phyloP scores from a whole-genome alignment of 2,888 invertebrate species.

The Strigamia transsilvanica region DNA sequence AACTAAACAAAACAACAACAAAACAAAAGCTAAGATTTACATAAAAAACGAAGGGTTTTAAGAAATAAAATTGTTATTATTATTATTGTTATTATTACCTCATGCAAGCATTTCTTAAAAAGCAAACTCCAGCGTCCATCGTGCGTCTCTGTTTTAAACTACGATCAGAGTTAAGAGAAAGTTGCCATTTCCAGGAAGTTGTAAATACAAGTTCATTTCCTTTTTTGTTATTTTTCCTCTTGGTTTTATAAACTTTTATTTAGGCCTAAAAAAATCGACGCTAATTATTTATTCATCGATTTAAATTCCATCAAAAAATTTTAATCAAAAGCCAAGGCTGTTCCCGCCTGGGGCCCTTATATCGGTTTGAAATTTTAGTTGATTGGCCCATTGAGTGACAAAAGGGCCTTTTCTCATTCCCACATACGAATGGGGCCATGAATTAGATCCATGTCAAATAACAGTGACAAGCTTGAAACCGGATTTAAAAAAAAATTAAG shows the following conservation, averaged over 20 bases:
- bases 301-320: neutral
- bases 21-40: neutral
- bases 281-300: conserved; percentile 34
- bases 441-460: conserved; percentile 45
- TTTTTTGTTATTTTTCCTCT: conserved; percentile 46
- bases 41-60: neutral
- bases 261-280: conserved; percentile 10
- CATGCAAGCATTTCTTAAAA: conserved; percentile 29
- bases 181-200: conserved; percentile 50
- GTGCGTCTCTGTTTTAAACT: conserved; percentile 15
- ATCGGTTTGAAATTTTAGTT: conserved; percentile 4
- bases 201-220: conserved; percentile 49
- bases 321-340: neutral
- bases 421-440: conserved; percentile 45
- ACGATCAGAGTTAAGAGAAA: conserved; percentile 23
- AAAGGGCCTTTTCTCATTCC: conserved; percentile 46
- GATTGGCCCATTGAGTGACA: conserved; percentile 45
- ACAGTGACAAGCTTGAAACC: conserved; percentile 49
- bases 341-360: neutral
- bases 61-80: neutral
- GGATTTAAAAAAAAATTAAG: conserved; percentile 48
- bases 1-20: neutral
- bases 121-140: conserved; percentile 22
- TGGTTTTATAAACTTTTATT: conserved; percentile 35
- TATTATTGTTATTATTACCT: neutral